Conservation (phyloP, 2,113 vertebrate genomes). For the Callopanchax toddi region DNA sequence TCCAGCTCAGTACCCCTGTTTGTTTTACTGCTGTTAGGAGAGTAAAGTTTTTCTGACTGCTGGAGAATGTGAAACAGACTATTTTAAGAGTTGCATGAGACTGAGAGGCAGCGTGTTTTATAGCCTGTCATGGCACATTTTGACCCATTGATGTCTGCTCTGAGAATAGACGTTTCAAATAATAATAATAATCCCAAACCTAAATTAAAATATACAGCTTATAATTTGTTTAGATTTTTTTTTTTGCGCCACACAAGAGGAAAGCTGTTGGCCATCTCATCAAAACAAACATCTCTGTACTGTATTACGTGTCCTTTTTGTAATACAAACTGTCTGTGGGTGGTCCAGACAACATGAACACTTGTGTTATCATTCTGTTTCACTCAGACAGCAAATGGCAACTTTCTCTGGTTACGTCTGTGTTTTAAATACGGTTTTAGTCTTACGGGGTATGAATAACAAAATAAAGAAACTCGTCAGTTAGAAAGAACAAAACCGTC, state of each 20-base stretch:
- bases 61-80: constrained; percentile 29
- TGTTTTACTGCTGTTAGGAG: too few species aligned
- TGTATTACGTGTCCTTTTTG: not conserved
- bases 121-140: constrained; percentile 31
- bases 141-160: constrained; percentile 13
- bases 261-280: not conserved
- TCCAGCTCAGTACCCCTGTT: not conserved
- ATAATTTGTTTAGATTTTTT: too few species aligned
- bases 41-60: constrained; percentile 2
- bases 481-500: too few species aligned
- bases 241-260: too few species aligned
- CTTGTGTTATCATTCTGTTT: not conserved
- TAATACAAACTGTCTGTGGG: not conserved
- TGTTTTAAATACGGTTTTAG: too few species aligned
- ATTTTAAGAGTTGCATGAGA: constrained; percentile 51
- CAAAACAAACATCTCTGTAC: not conserved
- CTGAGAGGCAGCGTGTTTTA: constrained; percentile 22
- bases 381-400: too few species aligned
- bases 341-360: not conserved
- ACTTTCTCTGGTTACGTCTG: too few species aligned
- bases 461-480: too few species aligned
- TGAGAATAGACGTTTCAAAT: constrained; percentile 9
- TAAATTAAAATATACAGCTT: too few species aligned
- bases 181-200: not conserved
- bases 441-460: too few species aligned